Evolutionary conservation across 2,113 vertebrate genomes (phyloP).

Genomic region (Tringa solitaria): DNA sequence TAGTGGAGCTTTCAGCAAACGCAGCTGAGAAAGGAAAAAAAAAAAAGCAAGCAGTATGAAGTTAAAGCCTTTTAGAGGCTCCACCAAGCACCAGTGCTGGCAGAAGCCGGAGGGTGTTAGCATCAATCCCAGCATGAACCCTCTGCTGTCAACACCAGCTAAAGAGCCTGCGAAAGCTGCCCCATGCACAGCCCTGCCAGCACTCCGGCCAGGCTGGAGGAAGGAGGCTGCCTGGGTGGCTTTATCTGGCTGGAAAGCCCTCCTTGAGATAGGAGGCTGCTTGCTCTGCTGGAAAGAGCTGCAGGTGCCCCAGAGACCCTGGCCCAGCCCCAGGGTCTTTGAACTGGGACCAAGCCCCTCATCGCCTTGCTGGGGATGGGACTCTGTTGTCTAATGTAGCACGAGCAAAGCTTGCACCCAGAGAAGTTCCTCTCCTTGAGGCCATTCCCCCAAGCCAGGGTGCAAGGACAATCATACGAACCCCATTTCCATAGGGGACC

Average conservation of each 20-base stretch:
- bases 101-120: neutral
- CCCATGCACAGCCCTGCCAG: neutral
- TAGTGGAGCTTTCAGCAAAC: neutral
- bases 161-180: neutral
- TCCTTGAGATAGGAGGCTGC: neutral
- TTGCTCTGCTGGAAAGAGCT: neutral
- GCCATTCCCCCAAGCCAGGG: neutral
- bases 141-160: constrained; percentile 29
- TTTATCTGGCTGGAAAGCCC: constrained; percentile 31
- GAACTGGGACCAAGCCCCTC: neutral
- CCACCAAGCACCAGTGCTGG: neutral
- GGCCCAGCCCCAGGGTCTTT: neutral
- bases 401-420: neutral
- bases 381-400: accelerated
- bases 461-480: neutral
- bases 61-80: neutral
- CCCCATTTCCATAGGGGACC: neutral
- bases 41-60: neutral
- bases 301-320: neutral
- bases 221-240: neutral
- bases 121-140: neutral
- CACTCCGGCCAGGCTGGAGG: neutral
- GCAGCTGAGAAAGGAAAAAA: neutral
- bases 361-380: neutral
- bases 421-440: neutral